Evolutionary conservation across 2,113 vertebrate species (phyloP), one percentile per base, ranked within the genome.

Genomic region (Loxodonta africana): DNA sequence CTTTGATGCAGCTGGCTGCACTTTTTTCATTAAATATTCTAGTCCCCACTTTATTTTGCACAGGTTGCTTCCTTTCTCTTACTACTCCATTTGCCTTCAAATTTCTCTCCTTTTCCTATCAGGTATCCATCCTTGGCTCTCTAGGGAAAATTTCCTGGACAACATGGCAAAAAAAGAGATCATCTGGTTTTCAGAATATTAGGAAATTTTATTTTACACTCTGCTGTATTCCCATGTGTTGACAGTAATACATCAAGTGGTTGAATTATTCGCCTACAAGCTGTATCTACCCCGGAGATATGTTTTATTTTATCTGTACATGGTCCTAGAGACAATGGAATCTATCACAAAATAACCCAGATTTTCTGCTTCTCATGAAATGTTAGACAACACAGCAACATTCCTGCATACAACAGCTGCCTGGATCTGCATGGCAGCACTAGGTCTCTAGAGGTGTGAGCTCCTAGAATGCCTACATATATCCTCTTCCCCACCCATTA

Each of bases 321-420:
- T 12, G 3, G 7, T 94, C 77, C 41, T 57, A 62, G 57, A 89
- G 46, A 60, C 65, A 90, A 65, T 10, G 28, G 7, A 44, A 81
- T 73, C 37, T 65, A n/a, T 53, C 44, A n/a, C 2, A 69, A 76
- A 77, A 74, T 15, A 69, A 95, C 87, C 6, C 2, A 18, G 6
- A 71, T 57, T 95, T 94, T 85, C 30, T 76, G 28, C 12, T 80
- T 77, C 21, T 76, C 30, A 23, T 62, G 15, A 73, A 96, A 84
- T 73, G n/a, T 17, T 30, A 95, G 53, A 87, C 1, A 89, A 46
- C 17, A 6, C 44, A 20, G n/a, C 2, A 74, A 0, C 4, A 25
- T 4, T 1, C 37, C 62, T 62, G 8, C 25, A 46, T 6, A 25
- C 28, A 74, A 41, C 41, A 67, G 30, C 33, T 77, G 20, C 25